phyloP scores from a whole-genome alignment of 2,888 invertebrate genomes.

The Embidobia sp. region DNA sequence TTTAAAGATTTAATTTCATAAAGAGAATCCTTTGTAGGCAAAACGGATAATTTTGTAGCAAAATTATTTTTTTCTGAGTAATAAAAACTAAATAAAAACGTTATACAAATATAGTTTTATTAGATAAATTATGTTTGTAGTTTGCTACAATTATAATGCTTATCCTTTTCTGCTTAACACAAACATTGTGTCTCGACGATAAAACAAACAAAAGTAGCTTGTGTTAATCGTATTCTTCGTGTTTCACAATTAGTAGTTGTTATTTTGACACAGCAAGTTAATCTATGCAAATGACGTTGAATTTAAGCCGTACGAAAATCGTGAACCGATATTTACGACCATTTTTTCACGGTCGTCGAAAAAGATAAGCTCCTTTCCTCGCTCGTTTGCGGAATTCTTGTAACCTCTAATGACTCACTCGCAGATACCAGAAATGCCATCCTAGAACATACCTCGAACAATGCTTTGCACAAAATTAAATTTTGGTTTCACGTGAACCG shows the following conservation, averaged over 20 bases:
- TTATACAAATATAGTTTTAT: too few relatives aligned
- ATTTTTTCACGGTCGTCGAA: slow-evolving; percentile 7
- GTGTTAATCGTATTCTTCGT: neutral
- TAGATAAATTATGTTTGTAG: too few relatives aligned
- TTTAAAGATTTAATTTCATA: too few relatives aligned
- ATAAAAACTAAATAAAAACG: too few relatives aligned
- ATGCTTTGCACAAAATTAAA: too few relatives aligned
- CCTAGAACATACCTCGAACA: neutral
- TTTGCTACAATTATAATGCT: too few relatives aligned
- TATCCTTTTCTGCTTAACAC: too few relatives aligned
- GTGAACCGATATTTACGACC: slow-evolving; percentile 9
- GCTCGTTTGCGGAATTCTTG: slow-evolving; percentile 11
- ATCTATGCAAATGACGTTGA: slow-evolving; percentile 7
- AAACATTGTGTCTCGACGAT: too few relatives aligned
- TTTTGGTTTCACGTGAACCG: too few relatives aligned
- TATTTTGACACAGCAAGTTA: slow-evolving; percentile 16
- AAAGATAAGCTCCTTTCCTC: slow-evolving; percentile 12
- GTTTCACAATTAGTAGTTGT: slow-evolving; percentile 11
- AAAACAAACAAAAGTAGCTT: neutral
- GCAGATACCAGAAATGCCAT: neutral
- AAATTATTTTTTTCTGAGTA: too few relatives aligned
- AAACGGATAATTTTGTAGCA: too few relatives aligned
- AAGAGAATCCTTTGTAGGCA: too few relatives aligned
- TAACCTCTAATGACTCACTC: slow-evolving; percentile 16
- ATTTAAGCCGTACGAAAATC: slow-evolving; percentile 13